Evolutionary conservation across 2,888 invertebrate genomes (phyloP), one percentile per base, ranked within the genome.

Genomic region (Metallyticus violacea): DNA sequence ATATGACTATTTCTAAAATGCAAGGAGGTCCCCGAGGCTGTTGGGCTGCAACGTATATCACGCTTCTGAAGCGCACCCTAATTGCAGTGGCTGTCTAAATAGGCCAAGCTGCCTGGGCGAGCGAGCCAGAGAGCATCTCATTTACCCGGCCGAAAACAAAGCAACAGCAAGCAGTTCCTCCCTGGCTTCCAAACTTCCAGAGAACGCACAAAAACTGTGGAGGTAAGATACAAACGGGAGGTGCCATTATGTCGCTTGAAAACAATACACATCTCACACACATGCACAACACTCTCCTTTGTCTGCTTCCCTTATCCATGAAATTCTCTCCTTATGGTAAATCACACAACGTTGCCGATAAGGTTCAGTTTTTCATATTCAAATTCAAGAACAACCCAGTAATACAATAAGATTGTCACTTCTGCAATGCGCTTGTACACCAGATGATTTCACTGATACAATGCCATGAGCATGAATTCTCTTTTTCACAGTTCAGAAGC

Each of bases 231-330:
- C 27, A 81, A 40, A 22, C 76, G 26, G 62, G 26, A 9, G 76
- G 83, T 27, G 40, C 83, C 83, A 77, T 83, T 83, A 83, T 77
- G 77, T 77, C 83, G 77, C 77, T 77, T 25, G 77, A 83, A 83
- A 83, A 83, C 83, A 83, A 83, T 83, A 77, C 77, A 83, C 83
- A 83, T 83, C 40, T 22, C 40, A 15, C 40, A 62, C 40, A 40
- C 40, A 40, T 9, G 2, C 40, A 9, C 40, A 9, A 40, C 40
- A 62, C 15, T 0, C 40, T 62, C 22, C 40, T 62, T 62, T 62
- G 40, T 62, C 22, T 22, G 22, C 15, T 22, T 62, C 40, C n/a
- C n/a, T n/a, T 40, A 40, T 62, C 40, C 40, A 22, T 4, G 40
- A 62, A 62, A 15, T 62, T 15, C 40, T 15, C 15, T 62, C 15